These are phyloP conservation scores for Mesorhabditis spiculigera DNA, from an alignment of 2,888 invertebrate species.

Conservation along the genomic window DNA sequence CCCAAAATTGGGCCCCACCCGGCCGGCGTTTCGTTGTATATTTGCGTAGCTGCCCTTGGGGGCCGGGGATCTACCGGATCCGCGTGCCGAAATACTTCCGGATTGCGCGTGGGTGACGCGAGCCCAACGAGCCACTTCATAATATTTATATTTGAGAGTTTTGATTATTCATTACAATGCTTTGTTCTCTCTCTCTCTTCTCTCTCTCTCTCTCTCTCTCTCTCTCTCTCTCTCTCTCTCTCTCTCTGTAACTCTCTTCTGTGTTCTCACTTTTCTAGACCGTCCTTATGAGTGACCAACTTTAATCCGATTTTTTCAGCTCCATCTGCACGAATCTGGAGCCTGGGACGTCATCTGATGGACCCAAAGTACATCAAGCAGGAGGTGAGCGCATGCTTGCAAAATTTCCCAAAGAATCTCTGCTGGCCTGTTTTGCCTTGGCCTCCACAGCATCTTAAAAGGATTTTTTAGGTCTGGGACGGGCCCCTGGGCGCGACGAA, in stretches of 20 bases:
- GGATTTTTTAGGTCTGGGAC: constrained; percentile 4
- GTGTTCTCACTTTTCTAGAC: background rate
- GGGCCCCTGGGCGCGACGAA: background rate
- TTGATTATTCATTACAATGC: too few species aligned
- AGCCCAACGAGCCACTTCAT: too few species aligned
- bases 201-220: constrained; percentile 11
- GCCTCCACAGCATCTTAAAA: background rate
- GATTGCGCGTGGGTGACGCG: too few species aligned
- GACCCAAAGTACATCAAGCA: constrained; percentile 4
- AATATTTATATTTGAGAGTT: too few species aligned
- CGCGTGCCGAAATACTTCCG: too few species aligned
- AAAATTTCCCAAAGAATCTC: background rate
- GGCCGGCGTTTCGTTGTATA: too few species aligned
- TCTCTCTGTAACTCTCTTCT: background rate
- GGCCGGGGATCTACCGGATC: too few species aligned
- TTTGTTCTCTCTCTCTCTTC: constrained; percentile 9
- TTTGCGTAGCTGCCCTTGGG: too few species aligned
- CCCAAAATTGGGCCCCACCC: too few species aligned
- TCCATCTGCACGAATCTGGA: too few species aligned
- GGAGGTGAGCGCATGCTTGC: background rate
- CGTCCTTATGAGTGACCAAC: too few species aligned
- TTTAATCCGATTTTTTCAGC: too few species aligned
- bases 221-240: background rate
- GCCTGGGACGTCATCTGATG: background rate
- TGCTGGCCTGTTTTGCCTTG: background rate